Percentiles rank a stretch among this genome's conserved stretches.
Conservation (phyloP, 2,888 invertebrate genomes). For the Arctia plantaginis region DNA sequence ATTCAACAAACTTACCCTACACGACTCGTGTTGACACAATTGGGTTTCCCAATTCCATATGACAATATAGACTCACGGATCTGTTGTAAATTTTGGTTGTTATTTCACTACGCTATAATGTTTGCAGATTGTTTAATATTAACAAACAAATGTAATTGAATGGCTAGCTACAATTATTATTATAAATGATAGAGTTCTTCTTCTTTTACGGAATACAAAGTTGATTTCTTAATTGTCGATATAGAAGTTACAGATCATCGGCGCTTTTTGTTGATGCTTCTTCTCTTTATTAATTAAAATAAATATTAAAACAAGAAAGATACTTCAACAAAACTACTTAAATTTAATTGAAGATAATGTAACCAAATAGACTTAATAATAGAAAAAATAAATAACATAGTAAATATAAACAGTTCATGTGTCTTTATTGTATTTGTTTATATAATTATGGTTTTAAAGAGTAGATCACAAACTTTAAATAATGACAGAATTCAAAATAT, state of each 20-base stretch:
- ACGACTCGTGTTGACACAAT: conserved; percentile 67
- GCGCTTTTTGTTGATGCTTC: too few relatives aligned
- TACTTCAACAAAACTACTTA: too few relatives aligned
- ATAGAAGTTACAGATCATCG: too few relatives aligned
- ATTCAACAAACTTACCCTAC: conserved; percentile 66
- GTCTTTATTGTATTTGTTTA: too few relatives aligned
- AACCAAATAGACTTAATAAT: too few relatives aligned
- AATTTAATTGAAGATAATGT: too few relatives aligned
- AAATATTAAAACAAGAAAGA: too few relatives aligned
- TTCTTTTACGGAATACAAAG: neutral
- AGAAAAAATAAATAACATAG: too few relatives aligned
- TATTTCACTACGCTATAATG: conserved; percentile 56
- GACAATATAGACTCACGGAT: conserved; percentile 66
- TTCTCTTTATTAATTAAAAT: neutral
- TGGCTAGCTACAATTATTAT: conserved; percentile 20
- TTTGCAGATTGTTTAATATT: conserved; percentile 53
- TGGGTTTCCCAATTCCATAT: conserved; percentile 75
- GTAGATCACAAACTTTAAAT: neutral
- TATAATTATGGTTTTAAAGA: too few relatives aligned
- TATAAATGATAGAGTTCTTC: conserved; percentile 30
- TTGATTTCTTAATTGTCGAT: neutral
- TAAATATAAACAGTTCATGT: too few relatives aligned
- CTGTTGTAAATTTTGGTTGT: conserved; percentile 65
- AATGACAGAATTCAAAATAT: neutral
- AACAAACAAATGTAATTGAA: conserved; percentile 38